Percentiles rank a stretch among this genome's conserved stretches.
These are phyloP conservation scores for Halictus rubicundus DNA, from an alignment of 1,140 invertebrate species.

Conservation along the genomic window DNA sequence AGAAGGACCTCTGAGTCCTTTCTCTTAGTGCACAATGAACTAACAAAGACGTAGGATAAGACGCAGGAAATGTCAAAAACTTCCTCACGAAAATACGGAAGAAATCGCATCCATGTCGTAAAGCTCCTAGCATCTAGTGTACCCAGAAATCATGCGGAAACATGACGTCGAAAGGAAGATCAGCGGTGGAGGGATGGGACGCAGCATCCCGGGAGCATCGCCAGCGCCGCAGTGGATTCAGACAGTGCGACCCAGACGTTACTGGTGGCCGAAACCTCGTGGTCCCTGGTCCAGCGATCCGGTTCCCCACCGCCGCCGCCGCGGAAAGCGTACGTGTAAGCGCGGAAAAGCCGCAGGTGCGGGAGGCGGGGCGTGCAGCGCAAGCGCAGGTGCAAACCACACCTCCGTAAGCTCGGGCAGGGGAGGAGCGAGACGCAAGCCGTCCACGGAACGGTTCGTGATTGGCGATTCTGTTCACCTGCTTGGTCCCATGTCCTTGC, in stretches of 20 bases:
- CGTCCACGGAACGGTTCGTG: conserved; percentile 64
- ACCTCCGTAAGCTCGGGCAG: conserved; percentile 69
- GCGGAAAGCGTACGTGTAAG: conserved; percentile 59
- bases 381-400: conserved; percentile 74
- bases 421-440: conserved; percentile 73
- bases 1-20: too few species aligned
- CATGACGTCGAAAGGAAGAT: too few species aligned
- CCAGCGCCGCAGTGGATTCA: conserved; percentile 15
- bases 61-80: too few species aligned
- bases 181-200: too few species aligned
- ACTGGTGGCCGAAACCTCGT: conserved; percentile 32
- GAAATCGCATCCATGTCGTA: too few species aligned
- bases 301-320: conserved; percentile 28
- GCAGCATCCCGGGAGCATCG: neutral
- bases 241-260: conserved; percentile 12
- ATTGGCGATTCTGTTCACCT: conserved; percentile 75
- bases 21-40: too few species aligned
- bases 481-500: conserved; percentile 57
- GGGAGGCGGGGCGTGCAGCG: conserved; percentile 61
- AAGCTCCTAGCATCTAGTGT: too few species aligned
- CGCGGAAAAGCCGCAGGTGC: conserved; percentile 64
- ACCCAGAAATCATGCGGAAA: too few species aligned
- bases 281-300: neutral
- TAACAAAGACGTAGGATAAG: too few species aligned
- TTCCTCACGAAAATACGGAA: too few species aligned